A percentile compares a stretch with the other conserved stretches of the same genome.
Conservation (phyloP, 1,140 invertebrate genomes). For the Trachelipus rathkii region DNA sequence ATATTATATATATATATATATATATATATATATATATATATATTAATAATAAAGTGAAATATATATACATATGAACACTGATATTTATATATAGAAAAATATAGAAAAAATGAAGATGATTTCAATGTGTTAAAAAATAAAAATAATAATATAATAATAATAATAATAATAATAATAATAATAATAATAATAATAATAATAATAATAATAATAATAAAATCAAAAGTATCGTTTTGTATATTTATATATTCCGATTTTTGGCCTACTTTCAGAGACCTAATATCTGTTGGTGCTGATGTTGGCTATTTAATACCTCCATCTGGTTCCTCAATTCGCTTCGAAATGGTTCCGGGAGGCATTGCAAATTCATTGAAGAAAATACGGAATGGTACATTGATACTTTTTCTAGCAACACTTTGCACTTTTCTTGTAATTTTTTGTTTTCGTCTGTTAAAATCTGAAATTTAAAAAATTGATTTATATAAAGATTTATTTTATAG, state of each 20-base stretch:
- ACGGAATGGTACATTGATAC: neutral
- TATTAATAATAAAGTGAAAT: neutral
- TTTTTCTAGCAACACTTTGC: slow-evolving; percentile 1
- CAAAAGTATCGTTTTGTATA: neutral
- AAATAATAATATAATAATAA: neutral
- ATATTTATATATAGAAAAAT: too few species aligned
- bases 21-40: slow-evolving; percentile 15
- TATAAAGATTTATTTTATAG: neutral
- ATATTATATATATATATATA: slow-evolving; percentile 15
- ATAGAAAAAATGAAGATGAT: neutral
- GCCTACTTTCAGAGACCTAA: neutral
- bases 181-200: slow-evolving; percentile 13
- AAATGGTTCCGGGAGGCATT: neutral
- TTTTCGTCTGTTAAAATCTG: slow-evolving; percentile 5
- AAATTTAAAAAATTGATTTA: neutral
- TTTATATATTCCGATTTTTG: neutral
- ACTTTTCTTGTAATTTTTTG: slow-evolving; percentile 2
- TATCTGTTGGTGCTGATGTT: neutral
- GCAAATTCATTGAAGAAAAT: neutral
- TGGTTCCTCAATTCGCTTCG: neutral
- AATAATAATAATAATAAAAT: neutral
- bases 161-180: neutral
- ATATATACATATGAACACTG: neutral
- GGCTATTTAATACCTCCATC: neutral
- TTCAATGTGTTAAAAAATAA: neutral